Evolutionary conservation across 2,888 invertebrate genomes (phyloP).

Genomic region (Diadromus collaris): DNA sequence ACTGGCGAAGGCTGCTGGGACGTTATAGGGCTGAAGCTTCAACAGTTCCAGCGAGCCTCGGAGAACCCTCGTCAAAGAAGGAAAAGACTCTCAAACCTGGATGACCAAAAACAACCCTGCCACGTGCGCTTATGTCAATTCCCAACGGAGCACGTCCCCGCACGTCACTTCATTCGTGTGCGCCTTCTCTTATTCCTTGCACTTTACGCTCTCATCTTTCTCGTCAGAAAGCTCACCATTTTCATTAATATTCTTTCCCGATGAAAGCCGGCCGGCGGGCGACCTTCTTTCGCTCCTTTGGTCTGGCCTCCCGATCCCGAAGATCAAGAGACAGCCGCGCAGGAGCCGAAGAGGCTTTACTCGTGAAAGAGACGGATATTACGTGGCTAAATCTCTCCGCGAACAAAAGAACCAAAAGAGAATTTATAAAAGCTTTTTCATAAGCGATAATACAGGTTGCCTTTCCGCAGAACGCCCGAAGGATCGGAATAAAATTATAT

Average conservation of each 20-base stretch:
- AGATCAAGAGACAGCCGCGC: constrained; percentile 38
- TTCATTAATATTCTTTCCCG: constrained; percentile 58
- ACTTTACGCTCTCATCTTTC: constrained; percentile 33
- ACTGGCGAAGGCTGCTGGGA: constrained; percentile 39
- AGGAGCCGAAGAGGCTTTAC: constrained; percentile 31
- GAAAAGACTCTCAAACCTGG: constrained; percentile 47
- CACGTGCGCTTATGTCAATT: constrained; percentile 53
- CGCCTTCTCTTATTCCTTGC: constrained; percentile 13
- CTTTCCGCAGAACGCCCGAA: neutral
- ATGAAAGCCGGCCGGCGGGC: constrained; percentile 21
- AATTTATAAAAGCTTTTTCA: constrained; percentile 37
- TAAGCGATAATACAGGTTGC: constrained; percentile 10
- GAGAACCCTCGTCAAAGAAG: constrained; percentile 54
- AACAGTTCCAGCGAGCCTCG: constrained; percentile 11
- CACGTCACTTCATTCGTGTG: constrained; percentile 34
- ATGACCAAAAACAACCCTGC: constrained; percentile 51
- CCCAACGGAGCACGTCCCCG: constrained; percentile 44
- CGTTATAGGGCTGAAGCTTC: constrained; percentile 28
- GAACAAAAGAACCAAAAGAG: constrained; percentile 18
- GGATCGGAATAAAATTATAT: neutral
- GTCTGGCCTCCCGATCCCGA: constrained; percentile 22
- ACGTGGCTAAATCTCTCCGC: constrained; percentile 24
- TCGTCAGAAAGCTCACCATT: constrained; percentile 41
- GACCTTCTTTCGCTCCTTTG: constrained; percentile 22
- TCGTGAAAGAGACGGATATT: constrained; percentile 45